phyloP scores from a whole-genome alignment of 2,797 vertebrate species.

The Gadopsis bispinosus region DNA sequence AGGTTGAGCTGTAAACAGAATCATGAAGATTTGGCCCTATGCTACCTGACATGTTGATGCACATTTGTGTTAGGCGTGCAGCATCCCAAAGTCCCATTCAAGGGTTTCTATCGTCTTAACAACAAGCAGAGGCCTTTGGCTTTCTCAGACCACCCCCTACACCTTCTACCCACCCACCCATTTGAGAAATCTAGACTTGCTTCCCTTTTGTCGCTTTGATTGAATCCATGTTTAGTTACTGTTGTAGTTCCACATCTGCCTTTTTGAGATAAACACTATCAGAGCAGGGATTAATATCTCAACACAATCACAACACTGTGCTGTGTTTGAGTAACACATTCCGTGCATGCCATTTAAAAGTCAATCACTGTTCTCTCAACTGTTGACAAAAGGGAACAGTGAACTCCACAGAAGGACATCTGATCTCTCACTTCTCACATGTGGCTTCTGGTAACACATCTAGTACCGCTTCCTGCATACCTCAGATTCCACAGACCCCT shows the following conservation, averaged over 20 bases:
- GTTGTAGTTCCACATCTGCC: background rate
- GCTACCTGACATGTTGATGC: constrained; percentile 12
- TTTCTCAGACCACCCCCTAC: too few relatives aligned
- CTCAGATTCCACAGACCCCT: constrained; percentile 56
- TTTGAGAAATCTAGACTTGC: background rate
- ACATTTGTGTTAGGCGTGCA: background rate
- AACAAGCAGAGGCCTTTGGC: background rate
- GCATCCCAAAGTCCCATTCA: background rate
- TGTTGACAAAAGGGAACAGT: constrained; percentile 34
- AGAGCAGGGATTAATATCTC: background rate
- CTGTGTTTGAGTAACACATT: constrained; percentile 48
- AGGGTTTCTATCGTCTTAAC: background rate
- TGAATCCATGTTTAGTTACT: background rate
- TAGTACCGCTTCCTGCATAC: constrained; percentile 49
- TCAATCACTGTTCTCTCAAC: constrained; percentile 12
- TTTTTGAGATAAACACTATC: constrained; percentile 37
- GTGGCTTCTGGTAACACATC: constrained; percentile 37
- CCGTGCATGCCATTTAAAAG: constrained; percentile 42
- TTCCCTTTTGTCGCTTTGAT: background rate
- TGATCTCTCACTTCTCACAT: constrained; percentile 59
- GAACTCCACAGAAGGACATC: constrained; percentile 50
- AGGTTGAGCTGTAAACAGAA: background rate
- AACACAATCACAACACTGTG: background rate
- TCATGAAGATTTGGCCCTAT: background rate
- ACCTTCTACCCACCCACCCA: too few relatives aligned